Evolutionary conservation across 23 tunicate species (phyloP), one percentile per base, ranked within the genome.

Genomic region (Styela plicata): DNA sequence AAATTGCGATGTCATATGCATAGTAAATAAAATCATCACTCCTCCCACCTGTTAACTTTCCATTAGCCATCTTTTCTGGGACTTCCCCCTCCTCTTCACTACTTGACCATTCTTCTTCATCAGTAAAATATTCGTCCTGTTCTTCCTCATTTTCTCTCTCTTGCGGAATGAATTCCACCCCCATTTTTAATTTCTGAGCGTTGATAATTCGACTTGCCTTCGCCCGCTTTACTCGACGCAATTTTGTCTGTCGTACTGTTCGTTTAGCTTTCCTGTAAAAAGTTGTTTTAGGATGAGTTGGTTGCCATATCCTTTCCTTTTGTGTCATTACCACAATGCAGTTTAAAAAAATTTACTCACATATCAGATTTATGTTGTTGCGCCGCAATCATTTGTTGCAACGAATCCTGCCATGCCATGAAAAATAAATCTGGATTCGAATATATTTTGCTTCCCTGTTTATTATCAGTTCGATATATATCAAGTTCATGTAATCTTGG

Each of bases 181-280:
- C 81, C 81, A 76, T 76, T 31, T 76, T 76, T 24, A 23, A 57
- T 44, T 76, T 76, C 44, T 76, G 81, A 24, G 81, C 81, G 36
- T 76, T 28, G 13, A 23, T 53, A 17, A 76, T 76, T 18, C 81
- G 64, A 53, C 81, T 76, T 53, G 64, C 31, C 30, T 76, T 76
- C 24, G 66, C 81, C 27, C 53, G 52, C 32, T 44, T 52, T 21
- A 76, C 81, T 76, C 66, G 36, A 16, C 81, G 64, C 16, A 44
- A 1, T 36, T 53, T 76, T 20, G 81, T 44, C 13, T 23, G 64
- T 52, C 81, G 52, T 30, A 76, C 66, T 0, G 66, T 76, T 23
- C 81, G 81, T 31, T 53, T 76, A 7, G 81, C 64, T 53, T 2
- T 76, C 66, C 81, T 76, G 64, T 21, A n/a, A n/a, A n/a, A n/a